Evolutionary conservation across 2,888 invertebrate genomes (phyloP), one percentile per base, ranked within the genome.

Genomic region (Nephrotoma flavescens): DNA sequence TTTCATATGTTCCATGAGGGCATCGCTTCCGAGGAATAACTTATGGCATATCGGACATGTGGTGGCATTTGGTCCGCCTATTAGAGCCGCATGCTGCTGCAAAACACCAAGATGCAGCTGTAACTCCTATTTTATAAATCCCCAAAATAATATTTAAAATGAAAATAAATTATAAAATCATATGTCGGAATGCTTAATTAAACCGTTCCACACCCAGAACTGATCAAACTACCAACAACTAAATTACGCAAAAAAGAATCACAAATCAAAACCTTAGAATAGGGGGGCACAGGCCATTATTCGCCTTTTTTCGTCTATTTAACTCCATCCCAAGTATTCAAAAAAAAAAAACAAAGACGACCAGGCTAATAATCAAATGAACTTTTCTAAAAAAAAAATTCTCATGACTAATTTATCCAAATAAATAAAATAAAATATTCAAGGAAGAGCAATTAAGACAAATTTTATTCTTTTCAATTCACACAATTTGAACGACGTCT

Each of bases 1-100:
- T 93, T 97, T 97, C 97, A 98, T 97, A 92, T 98, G 98, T 92
- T 98, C 97, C 94, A 98, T 97, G 88, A 98, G 94, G 87, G 97
- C 96, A 92, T 98, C 97, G 88, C 96, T 96, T 89, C 97, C 97
- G 90, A 97, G 95, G 93, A 97, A 97, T 91, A 97, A 95, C 93
- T 98, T 97, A 93, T 97, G 97, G 93, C 97, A 98, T 89, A 97
- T 95, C 86, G 97, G 97, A 92, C 98, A 98, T 89, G 97, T 96
- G 88, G 97, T 96, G 88, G 97, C 97, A 90, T 97, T 96, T 88
- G 97, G 97, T 89, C 97, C 97, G 90, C 97, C 97, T 91, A 95
- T 95, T 91, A 97, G 94, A 90, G 97, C 97, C 89, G 96, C 96
- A 93, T 97, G 97, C 95, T 97, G 97, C 96, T 97, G 96, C 94